These are phyloP conservation scores for Drosophila varians DNA, from an alignment of 1,140 invertebrate species.

Conservation along the genomic window DNA sequence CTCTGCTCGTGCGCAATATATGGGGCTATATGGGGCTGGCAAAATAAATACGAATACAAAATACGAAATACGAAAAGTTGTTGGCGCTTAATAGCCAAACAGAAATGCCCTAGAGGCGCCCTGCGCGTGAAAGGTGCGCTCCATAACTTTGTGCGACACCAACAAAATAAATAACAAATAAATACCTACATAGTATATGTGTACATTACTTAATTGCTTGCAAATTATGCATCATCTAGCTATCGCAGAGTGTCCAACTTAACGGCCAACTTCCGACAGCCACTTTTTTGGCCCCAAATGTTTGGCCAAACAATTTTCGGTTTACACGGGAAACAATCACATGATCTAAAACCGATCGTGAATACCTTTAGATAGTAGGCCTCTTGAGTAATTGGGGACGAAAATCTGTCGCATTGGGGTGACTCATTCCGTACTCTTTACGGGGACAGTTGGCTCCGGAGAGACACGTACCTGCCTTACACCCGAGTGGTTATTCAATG, in stretches of 20 bases:
- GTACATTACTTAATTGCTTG: slow-evolving; percentile 67
- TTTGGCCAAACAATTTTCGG: slow-evolving; percentile 21
- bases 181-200: slow-evolving; percentile 9
- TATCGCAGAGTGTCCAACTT: slow-evolving; percentile 15
- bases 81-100: slow-evolving; percentile 70
- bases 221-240: slow-evolving; percentile 66
- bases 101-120: slow-evolving; percentile 58
- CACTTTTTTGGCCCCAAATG: slow-evolving; percentile 36
- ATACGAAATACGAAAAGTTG: slow-evolving; percentile 42
- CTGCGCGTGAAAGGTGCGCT: slow-evolving; percentile 62
- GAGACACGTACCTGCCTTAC: slow-evolving; percentile 5
- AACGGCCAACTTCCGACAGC: slow-evolving; percentile 66
- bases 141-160: slow-evolving; percentile 7
- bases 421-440: not conserved
- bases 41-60: slow-evolving; percentile 48
- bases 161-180: slow-evolving; percentile 1
- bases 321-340: slow-evolving; percentile 50
- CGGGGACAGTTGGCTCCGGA: slow-evolving; percentile 1
- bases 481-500: slow-evolving; percentile 33
- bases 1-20: slow-evolving; percentile 73
- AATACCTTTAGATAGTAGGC: too few species aligned
- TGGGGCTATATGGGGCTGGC: slow-evolving; percentile 15
- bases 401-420: slow-evolving; percentile 8
- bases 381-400: not conserved
- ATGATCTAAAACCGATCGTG: slow-evolving; percentile 33